Evolutionary conservation across 2,888 invertebrate species (phyloP).

Genomic region (Cabera pusaria): DNA sequence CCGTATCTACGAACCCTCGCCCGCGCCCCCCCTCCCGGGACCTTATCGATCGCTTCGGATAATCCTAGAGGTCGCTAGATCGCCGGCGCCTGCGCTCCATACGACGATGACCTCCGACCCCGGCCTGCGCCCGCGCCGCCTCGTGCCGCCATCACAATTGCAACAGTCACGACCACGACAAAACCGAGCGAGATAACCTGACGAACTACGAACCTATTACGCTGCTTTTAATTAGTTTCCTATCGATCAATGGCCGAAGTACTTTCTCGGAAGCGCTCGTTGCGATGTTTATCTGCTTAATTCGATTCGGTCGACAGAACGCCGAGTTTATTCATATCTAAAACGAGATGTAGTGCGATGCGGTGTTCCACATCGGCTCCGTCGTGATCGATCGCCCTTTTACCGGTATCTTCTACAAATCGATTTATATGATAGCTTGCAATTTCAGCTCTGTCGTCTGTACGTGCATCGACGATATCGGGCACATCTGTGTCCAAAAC

Average conservation of each 20-base stretch:
- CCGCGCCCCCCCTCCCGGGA: slow-evolving; percentile 39
- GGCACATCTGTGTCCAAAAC: slow-evolving; percentile 38
- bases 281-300: slow-evolving; percentile 25
- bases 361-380: slow-evolving; percentile 48
- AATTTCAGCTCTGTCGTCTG: slow-evolving; percentile 48
- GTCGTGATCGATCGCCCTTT: slow-evolving; percentile 60
- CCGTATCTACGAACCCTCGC: slow-evolving; percentile 46
- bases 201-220: slow-evolving; percentile 34
- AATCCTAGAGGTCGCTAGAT: slow-evolving; percentile 73
- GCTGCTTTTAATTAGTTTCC: slow-evolving; percentile 36
- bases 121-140: slow-evolving; percentile 32
- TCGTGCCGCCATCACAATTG: slow-evolving; percentile 57
- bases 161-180: slow-evolving; percentile 72
- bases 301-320: slow-evolving; percentile 33
- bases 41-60: slow-evolving; percentile 75
- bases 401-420: slow-evolving; percentile 58
- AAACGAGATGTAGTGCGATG: slow-evolving; percentile 49
- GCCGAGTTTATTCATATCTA: slow-evolving; percentile 45
- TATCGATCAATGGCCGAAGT: slow-evolving; percentile 10
- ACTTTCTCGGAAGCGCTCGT: slow-evolving; percentile 26
- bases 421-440: slow-evolving; percentile 56
- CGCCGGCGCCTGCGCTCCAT: slow-evolving; percentile 51
- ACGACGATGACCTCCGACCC: slow-evolving; percentile 59
- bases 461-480: slow-evolving; percentile 46
- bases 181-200: slow-evolving; percentile 38